phyloP scores from a whole-genome alignment of 1,140 invertebrate species.

The Zaprionus ghesquierei region DNA sequence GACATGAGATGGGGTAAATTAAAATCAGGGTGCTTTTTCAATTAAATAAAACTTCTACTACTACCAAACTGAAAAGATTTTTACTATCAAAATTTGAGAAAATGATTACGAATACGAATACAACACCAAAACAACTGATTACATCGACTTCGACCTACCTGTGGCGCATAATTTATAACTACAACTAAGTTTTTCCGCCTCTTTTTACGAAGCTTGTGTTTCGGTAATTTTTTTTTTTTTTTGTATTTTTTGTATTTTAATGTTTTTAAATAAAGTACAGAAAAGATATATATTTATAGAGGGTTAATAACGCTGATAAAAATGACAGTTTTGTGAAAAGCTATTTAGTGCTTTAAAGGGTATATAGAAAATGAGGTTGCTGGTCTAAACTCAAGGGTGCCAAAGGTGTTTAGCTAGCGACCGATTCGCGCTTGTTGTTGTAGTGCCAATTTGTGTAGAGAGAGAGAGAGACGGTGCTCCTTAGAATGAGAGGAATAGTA shows the following conservation, averaged over 20 bases:
- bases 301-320: conserved; percentile 64
- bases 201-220: conserved; percentile 82
- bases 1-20: conserved; percentile 32
- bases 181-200: conserved; percentile 82
- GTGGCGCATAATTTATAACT: conserved; percentile 82
- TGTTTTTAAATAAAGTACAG: conserved; percentile 66
- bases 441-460: conserved; percentile 54
- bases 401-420: conserved; percentile 58
- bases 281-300: conserved; percentile 48
- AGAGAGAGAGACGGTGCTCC: conserved; percentile 52
- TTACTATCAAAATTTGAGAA: conserved; percentile 7
- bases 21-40: conserved; percentile 34
- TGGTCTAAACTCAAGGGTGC: conserved; percentile 40
- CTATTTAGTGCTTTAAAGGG: conserved; percentile 55
- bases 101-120: conserved; percentile 13
- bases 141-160: conserved; percentile 69
- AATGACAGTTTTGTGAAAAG: conserved; percentile 42
- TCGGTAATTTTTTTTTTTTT: neutral
- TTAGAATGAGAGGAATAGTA: neutral
- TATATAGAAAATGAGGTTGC: neutral
- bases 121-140: conserved; percentile 29
- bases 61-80: conserved; percentile 31
- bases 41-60: conserved; percentile 19
- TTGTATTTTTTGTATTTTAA: conserved; percentile 21
- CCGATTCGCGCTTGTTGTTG: conserved; percentile 37